phyloP scores from a whole-genome alignment of 2,797 vertebrate genomes.

The Forpus xanthops region DNA sequence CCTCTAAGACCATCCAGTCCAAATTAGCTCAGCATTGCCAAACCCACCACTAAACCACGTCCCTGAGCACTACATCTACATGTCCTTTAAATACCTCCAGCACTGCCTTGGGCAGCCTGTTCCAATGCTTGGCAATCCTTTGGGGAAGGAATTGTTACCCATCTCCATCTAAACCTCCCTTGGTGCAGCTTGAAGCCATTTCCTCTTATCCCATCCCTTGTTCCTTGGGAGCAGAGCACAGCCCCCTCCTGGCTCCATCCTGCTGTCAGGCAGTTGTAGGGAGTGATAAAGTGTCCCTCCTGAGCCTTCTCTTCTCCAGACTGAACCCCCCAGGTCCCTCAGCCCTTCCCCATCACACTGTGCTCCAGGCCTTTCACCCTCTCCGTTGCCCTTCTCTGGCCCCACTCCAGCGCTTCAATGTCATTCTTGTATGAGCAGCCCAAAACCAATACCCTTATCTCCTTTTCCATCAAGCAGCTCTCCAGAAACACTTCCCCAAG shows the following conservation, averaged over 20 bases:
- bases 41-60: background rate
- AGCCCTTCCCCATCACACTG: rapidly evolving
- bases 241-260: background rate
- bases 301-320: background rate
- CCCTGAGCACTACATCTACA: background rate
- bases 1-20: background rate
- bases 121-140: background rate
- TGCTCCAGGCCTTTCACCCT: background rate
- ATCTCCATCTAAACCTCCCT: background rate
- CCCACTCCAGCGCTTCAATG: background rate
- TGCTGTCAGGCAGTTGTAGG: background rate
- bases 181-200: background rate
- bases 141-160: background rate
- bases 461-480: background rate
- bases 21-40: background rate
- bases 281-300: background rate
- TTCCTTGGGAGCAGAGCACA: rapidly evolving
- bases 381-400: rapidly evolving
- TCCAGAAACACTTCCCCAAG: background rate
- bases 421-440: background rate
- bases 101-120: background rate
- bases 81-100: background rate
- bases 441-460: background rate
- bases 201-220: background rate
- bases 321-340: background rate